Evolutionary conservation across 2,113 vertebrate genomes (phyloP).

Genomic region (Gallinago media): DNA sequence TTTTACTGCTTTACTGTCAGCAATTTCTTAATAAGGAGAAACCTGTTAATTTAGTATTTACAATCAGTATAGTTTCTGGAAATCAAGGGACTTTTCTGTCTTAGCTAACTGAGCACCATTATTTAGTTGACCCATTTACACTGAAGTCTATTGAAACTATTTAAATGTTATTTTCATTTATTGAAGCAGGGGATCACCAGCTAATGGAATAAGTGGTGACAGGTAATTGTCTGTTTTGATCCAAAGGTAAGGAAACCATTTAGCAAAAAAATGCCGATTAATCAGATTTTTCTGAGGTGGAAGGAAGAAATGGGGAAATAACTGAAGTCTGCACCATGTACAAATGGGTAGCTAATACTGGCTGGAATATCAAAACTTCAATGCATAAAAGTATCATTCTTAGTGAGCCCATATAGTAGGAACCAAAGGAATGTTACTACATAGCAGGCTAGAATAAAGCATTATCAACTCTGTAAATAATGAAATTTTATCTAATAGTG

Average conservation of each 20-base stretch:
- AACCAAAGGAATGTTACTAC: neutral
- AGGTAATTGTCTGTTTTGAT: neutral
- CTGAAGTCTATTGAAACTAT: neutral
- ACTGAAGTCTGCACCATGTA: neutral
- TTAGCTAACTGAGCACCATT: neutral
- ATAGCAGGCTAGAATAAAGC: neutral
- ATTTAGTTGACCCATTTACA: neutral
- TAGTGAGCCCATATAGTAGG: accelerated
- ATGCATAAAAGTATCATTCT: accelerated
- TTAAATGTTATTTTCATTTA: neutral
- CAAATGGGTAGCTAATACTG: neutral
- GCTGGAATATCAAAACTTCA: neutral
- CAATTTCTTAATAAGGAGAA: neutral
- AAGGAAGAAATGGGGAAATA: neutral
- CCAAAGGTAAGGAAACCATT: neutral
- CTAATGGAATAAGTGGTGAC: neutral
- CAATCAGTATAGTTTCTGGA: neutral
- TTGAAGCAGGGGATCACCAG: neutral
- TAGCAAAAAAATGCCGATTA: neutral
- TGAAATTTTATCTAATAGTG: neutral
- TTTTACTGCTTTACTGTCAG: neutral
- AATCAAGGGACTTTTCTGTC: neutral
- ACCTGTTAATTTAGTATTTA: neutral
- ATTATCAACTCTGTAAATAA: neutral
- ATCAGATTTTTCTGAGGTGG: neutral